Evolutionary conservation across 2,113 vertebrate species (phyloP).

Genomic region (Mus musculus): DNA sequence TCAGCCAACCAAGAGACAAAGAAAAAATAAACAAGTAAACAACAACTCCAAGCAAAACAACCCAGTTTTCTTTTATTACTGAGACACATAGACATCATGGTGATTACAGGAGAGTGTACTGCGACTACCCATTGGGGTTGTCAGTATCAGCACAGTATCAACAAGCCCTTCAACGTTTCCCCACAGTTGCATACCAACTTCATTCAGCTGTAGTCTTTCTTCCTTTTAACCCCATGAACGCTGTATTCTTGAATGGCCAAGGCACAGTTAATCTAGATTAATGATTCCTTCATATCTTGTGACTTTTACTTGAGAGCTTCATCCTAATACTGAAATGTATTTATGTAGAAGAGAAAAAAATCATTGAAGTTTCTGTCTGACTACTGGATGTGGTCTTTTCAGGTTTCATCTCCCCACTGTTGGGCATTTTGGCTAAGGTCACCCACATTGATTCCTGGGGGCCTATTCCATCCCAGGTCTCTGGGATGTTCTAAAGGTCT

Average conservation of each 20-base stretch:
- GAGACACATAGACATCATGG: not conserved
- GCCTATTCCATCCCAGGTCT: too few species aligned
- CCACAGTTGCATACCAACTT: not conserved
- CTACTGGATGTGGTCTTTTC: too few species aligned
- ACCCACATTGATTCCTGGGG: too few species aligned
- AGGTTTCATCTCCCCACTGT: too few species aligned
- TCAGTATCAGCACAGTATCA: not conserved
- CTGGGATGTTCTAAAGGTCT: too few species aligned
- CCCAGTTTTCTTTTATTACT: not conserved
- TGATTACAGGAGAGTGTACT: not conserved
- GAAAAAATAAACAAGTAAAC: not conserved
- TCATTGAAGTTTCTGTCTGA: too few species aligned
- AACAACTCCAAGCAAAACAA: not conserved
- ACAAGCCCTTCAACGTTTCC: not conserved
- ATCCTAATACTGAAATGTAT: slow-evolving; percentile 22
- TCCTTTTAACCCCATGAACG: not conserved
- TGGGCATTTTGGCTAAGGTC: too few species aligned
- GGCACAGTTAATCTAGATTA: not conserved
- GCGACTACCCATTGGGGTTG: not conserved
- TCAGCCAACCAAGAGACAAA: not conserved
- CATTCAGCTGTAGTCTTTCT: not conserved
- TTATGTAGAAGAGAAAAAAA: not conserved
- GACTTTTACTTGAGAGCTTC: not conserved
- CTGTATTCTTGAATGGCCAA: not conserved
- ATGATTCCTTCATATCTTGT: not conserved